phyloP scores from a whole-genome alignment of 1,140 invertebrate species.

The Papilio glaucus region DNA sequence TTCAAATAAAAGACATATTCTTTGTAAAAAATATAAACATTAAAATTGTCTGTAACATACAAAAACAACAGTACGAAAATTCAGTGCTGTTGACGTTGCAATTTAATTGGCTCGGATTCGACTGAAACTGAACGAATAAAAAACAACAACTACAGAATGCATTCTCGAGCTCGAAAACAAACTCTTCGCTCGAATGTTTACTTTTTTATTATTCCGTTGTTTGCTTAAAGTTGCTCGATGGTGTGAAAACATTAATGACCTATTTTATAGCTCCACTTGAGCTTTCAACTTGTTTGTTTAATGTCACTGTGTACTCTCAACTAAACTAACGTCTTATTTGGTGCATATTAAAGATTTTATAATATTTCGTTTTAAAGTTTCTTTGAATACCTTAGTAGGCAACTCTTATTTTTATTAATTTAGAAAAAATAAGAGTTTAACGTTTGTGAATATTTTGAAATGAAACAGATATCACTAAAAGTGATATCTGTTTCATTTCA shows the following conservation, averaged over 20 bases:
- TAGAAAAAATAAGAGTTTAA: too few relatives aligned
- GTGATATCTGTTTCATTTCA: too few relatives aligned
- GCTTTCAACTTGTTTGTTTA: slow-evolving; percentile 14
- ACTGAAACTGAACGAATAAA: slow-evolving; percentile 10
- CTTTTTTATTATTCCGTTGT: slow-evolving; percentile 19
- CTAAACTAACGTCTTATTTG: too few relatives aligned
- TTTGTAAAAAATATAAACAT: background rate
- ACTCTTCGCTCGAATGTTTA: slow-evolving; percentile 10
- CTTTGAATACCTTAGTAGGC: too few relatives aligned
- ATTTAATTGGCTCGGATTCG: slow-evolving; percentile 22
- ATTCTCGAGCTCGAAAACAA: slow-evolving; percentile 19
- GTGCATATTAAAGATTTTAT: too few relatives aligned
- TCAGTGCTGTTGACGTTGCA: slow-evolving; percentile 10
- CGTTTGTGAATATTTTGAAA: too few relatives aligned
- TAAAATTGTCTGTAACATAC: background rate
- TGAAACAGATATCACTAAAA: too few relatives aligned
- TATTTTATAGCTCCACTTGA: slow-evolving; percentile 7
- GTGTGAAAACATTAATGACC: slow-evolving; percentile 22
- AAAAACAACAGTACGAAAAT: slow-evolving; percentile 3
- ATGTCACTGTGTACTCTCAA: background rate
- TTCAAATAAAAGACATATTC: background rate
- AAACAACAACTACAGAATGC: background rate
- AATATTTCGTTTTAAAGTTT: too few relatives aligned
- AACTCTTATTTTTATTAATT: too few relatives aligned
- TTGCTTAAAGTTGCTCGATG: slow-evolving; percentile 9